Percentiles rank a stretch among this genome's conserved stretches.
These are phyloP conservation scores for Tricholauxania praeusta DNA, from an alignment of 2,888 invertebrate species.

Conservation along the genomic window DNA sequence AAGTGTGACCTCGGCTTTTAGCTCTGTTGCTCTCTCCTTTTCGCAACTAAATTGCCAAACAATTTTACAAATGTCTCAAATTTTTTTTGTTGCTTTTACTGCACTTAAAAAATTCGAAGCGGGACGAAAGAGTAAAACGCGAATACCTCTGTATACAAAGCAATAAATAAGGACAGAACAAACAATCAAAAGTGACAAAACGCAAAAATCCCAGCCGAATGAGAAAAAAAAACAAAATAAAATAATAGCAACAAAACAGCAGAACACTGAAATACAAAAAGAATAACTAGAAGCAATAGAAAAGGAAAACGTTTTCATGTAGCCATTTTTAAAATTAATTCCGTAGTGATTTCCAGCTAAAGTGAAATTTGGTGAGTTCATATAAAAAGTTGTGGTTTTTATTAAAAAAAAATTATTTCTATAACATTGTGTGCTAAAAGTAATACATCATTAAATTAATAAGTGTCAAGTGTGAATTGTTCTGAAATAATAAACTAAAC, in stretches of 20 bases:
- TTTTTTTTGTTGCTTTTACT: too few relatives aligned
- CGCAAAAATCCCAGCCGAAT: not conserved
- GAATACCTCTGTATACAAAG: not conserved
- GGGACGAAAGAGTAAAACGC: too few relatives aligned
- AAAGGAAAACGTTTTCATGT: constrained; percentile 22
- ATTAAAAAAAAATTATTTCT: constrained; percentile 2
- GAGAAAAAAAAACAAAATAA: not conserved
- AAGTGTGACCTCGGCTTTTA: too few relatives aligned
- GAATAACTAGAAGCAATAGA: not conserved
- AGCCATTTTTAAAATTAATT: constrained; percentile 41
- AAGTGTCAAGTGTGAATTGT: constrained; percentile 24
- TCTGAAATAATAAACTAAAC: too few relatives aligned
- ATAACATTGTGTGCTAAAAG: not conserved
- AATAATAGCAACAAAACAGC: not conserved
- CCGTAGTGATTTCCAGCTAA: constrained; percentile 47
- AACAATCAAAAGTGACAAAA: not conserved
- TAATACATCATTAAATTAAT: not conserved
- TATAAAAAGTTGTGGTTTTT: constrained; percentile 14
- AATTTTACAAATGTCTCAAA: too few relatives aligned
- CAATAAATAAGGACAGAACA: not conserved
- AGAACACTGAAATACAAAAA: too few relatives aligned
- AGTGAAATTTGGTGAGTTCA: constrained; percentile 47
- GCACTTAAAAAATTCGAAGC: too few relatives aligned
- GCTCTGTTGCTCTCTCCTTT: too few relatives aligned
- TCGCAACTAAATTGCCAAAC: too few relatives aligned